phyloP scores from a whole-genome alignment of 1,140 invertebrate species.

The Bombus soroeensis region DNA sequence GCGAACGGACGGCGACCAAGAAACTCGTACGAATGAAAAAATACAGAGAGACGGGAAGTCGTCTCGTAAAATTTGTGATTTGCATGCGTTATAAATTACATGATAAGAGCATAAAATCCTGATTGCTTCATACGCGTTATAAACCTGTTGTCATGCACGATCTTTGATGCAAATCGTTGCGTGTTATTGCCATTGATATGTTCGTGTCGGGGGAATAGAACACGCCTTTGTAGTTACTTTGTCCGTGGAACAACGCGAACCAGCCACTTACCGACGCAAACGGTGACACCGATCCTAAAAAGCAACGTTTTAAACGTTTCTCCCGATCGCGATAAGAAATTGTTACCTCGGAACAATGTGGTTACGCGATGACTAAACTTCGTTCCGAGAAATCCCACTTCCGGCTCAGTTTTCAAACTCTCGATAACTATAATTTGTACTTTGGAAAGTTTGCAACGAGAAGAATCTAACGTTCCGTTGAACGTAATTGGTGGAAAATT shows the following conservation, averaged over 20 bases:
- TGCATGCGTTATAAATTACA: slow-evolving; percentile 76
- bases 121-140: slow-evolving; percentile 72
- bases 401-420: neutral
- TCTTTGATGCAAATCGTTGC: slow-evolving; percentile 63
- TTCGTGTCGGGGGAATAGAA: slow-evolving; percentile 47
- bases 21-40: slow-evolving; percentile 55
- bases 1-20: neutral
- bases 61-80: slow-evolving; percentile 73
- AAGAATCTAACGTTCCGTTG: no score
- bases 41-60: slow-evolving; percentile 62
- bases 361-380: neutral
- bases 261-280: slow-evolving; percentile 1
- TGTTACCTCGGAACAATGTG: neutral
- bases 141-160: slow-evolving; percentile 73
- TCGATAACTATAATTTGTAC: no score
- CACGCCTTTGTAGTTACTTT: slow-evolving; percentile 64
- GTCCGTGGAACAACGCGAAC: neutral
- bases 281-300: slow-evolving; percentile 5
- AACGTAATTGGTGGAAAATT: neutral
- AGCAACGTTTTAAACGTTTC: neutral
- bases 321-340: slow-evolving; percentile 12
- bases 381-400: neutral
- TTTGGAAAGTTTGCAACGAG: neutral
- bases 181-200: slow-evolving; percentile 41
- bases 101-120: slow-evolving; percentile 78